phyloP scores from a whole-genome alignment of 2,113 vertebrate genomes.

The Nicator chloris region DNA sequence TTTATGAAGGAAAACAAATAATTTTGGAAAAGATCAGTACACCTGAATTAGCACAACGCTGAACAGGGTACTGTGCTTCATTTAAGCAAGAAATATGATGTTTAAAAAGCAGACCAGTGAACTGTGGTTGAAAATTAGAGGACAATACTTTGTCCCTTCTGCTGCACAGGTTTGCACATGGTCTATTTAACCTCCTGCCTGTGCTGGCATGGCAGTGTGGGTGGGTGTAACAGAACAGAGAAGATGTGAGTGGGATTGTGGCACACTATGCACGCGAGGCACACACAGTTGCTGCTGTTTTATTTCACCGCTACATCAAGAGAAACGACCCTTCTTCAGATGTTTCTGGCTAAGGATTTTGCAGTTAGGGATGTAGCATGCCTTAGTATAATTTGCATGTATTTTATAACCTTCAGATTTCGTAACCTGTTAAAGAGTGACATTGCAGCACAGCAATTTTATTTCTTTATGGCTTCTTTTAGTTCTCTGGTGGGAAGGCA shows the following conservation, averaged over 20 bases:
- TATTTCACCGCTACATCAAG: neutral
- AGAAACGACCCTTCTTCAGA: neutral
- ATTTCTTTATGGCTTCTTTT: neutral
- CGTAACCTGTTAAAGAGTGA: neutral
- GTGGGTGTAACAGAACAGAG: neutral
- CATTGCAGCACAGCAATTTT: neutral
- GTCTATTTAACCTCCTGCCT: neutral
- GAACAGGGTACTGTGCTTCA: neutral
- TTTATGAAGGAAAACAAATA: neutral
- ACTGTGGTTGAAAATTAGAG: neutral
- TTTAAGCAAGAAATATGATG: neutral
- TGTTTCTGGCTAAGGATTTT: neutral
- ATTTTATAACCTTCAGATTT: neutral
- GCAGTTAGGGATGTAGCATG: neutral
- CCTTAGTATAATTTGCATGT: neutral
- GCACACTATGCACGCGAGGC: conserved; percentile 8
- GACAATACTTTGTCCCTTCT: neutral
- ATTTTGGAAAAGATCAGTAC: neutral
- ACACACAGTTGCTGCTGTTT: conserved; percentile 35
- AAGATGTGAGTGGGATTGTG: conserved; percentile 2
- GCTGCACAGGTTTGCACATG: neutral
- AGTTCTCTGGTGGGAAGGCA: neutral
- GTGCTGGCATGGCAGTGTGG: neutral
- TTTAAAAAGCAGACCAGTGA: neutral
- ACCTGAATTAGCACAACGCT: neutral